Evolutionary conservation across 2,113 vertebrate genomes (phyloP), one percentile per base, ranked within the genome.

Genomic region (Archocentrus centrarchus): DNA sequence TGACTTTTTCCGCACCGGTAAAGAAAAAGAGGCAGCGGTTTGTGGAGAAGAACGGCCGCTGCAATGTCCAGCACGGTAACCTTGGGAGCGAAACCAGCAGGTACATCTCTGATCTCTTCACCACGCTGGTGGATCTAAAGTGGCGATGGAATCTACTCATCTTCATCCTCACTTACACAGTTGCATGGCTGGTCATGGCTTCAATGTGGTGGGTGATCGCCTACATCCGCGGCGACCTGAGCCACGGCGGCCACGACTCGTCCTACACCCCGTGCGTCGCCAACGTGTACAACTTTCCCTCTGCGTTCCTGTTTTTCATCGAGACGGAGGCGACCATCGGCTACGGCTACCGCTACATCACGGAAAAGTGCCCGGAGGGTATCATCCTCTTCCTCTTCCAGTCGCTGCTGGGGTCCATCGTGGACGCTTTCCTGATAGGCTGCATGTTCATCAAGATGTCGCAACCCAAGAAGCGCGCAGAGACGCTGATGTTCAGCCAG

Each of bases 381-480:
- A 97, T 97, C 63, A 95, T 97, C 80, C 96, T 98, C 64, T 98
- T 98, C 87, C 96, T 98, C 59, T 97, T 98, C 88, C 97, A 98
- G 94, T 98, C 97, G 0, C 88, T 97, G 64, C 91, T 97, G 79
- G 97, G 97, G 4, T 97, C 97, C 86, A 96, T 98, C 47, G 97
- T 98, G 76, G 97, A 98, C 62, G 97, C 97, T 1, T 98, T 98
- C 80, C 96, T 98, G 59, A 97, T 98, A 64, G 97, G 97, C 55
- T 97, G 97, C 93, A 97, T 97, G 97, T 97, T 97, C 91, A 97
- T 97, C 88, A 97, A 97, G 94, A 97, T 97, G 97, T 97, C 97
- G 70, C 97, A 97, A 93, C 97, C 97, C 18, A 97, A 97, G 94
- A 97, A 97, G 91, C 95, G 97, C 83, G 97, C 97, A 0, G 97